These are phyloP conservation scores for Nephrotoma guestfalica DNA, from an alignment of 2,888 invertebrate genomes.

Conservation along the genomic window DNA sequence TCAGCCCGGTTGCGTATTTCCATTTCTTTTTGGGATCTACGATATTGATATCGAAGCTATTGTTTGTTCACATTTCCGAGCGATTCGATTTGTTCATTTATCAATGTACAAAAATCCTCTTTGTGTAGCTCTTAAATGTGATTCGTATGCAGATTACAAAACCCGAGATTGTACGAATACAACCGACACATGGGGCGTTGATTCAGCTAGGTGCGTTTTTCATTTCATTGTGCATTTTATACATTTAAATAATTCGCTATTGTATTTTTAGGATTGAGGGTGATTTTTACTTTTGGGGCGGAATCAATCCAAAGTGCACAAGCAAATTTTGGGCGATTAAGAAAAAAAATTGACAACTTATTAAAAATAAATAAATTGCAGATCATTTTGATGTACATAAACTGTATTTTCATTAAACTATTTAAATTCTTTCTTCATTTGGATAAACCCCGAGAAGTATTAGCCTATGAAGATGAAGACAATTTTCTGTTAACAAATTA, in stretches of 20 bases:
- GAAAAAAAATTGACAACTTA: neutral
- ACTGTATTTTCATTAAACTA: no score
- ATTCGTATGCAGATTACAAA: neutral
- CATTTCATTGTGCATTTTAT: no score
- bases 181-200: neutral
- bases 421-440: no score
- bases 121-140: neutral
- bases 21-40: neutral
- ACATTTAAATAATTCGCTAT: neutral
- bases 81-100: neutral
- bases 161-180: neutral
- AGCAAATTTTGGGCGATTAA: neutral
- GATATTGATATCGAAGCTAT: neutral
- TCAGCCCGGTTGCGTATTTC: neutral
- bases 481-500: no score
- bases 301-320: neutral
- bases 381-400: no score
- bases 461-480: no score
- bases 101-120: neutral
- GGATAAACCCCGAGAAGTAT: no score
- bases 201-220: neutral
- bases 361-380: neutral
- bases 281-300: neutral
- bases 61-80: neutral
- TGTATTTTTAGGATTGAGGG: neutral